Percentiles rank a stretch among this genome's conserved stretches.
Evolutionary conservation across 2,113 vertebrate species (phyloP).

Genomic region (Ptychochromis oligacanthus): DNA sequence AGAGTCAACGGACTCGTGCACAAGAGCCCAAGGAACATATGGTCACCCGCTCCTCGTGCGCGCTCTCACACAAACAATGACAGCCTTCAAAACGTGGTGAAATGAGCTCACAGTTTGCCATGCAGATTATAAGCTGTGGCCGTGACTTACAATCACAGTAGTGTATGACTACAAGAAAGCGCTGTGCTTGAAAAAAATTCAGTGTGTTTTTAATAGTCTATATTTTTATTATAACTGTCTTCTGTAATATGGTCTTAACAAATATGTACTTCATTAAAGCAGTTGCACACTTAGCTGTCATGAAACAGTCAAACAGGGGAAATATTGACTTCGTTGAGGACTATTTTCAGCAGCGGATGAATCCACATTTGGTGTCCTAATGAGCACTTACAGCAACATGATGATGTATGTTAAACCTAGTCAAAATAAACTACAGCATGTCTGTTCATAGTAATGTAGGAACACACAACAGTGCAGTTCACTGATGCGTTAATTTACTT

Average conservation of each 20-base stretch:
- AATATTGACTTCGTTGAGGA: too few species aligned
- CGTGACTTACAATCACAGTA: background rate
- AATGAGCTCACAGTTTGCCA: background rate
- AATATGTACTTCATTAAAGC: too few species aligned
- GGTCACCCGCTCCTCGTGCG: constrained; percentile 1
- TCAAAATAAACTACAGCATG: too few species aligned
- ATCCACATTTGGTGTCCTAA: too few species aligned
- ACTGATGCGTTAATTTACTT: too few species aligned
- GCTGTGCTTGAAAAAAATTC: background rate
- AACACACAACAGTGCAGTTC: too few species aligned
- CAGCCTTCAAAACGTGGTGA: background rate
- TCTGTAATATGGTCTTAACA: background rate
- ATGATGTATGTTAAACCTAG: too few species aligned
- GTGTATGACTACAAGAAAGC: background rate
- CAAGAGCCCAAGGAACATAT: background rate
- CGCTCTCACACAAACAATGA: constrained; percentile 13
- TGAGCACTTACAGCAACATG: too few species aligned
- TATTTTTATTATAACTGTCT: background rate
- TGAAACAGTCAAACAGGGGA: too few species aligned
- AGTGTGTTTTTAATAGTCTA: background rate
- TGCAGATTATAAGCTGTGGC: background rate
- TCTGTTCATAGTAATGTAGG: too few species aligned
- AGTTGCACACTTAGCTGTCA: too few species aligned
- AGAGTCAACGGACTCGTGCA: constrained; percentile 4
- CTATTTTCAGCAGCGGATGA: too few species aligned